Base-by-base conservation (phyloP, 2,113 vertebrate species). In the Leptobrachium ailaonicum region DNA sequence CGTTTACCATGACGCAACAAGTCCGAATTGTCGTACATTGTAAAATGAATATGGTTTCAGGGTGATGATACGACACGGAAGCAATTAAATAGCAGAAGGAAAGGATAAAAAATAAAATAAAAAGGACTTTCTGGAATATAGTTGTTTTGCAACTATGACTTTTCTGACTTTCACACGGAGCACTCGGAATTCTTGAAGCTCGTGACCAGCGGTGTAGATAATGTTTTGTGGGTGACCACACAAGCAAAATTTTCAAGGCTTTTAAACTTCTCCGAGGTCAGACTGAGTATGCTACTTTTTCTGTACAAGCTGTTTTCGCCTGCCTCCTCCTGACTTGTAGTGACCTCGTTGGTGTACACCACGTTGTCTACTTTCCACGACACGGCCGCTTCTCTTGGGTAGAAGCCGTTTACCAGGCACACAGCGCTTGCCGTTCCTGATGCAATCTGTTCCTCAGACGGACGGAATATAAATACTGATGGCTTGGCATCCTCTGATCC, bases 301-400 rank as follows among this genome's bases (percentile, higher is more conserved):
- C 86, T 89, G 77, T 87, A 90, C 7, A 86, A 88, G 47, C 0
- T 83, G 45, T 90, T 82, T 0, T 45, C 47, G 32, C 83, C 71
- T 76, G 83, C 85, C 0, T 82, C 54, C 0, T 75, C 66, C 1
- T 8, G 0, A n/a, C 84, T 88, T 0, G 43, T 10, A 32, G 6
- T 2, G 9, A 85, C 0, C 2, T 4, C 67, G 0, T 0, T 0
- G 0, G 0, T 2, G 0, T 2, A 6, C 0, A 0, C 0, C 2
- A 6, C 4, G 0, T 41, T 20, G 53, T 88, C 88, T 2, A 56
- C 6, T 62, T 76, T 87, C 88, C 89, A 90, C 6, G 0, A 2
- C n/a, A 89, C 73, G 0, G 0, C 0, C 41, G 47, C 1, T 0
- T 32, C 14, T 9, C 0, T 72, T 3, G 89, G 89, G 11, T 84